A percentile compares a stretch with the other conserved stretches of the same genome.
Conservation (phyloP, 2,113 vertebrate species). For the Mastomys natalensis region DNA sequence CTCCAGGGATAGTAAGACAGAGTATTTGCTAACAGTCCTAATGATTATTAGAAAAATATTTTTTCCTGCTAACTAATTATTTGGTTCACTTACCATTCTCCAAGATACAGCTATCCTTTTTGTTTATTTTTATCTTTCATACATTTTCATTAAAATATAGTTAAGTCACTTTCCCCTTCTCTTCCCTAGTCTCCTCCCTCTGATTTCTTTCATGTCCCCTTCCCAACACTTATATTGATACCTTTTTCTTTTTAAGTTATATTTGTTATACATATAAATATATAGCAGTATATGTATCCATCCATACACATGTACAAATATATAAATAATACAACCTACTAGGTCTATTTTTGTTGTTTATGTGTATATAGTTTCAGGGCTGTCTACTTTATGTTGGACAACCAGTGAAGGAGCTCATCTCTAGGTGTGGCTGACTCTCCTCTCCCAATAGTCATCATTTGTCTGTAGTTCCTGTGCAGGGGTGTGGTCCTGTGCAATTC, state of each 20-base stretch:
- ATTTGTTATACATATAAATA: not conserved
- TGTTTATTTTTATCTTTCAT: not conserved
- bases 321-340: not conserved
- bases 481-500: not conserved
- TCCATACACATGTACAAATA: not conserved
- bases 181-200: not conserved
- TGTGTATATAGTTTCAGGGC: not conserved
- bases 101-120: not conserved
- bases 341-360: not conserved
- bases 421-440: not conserved
- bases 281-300: not conserved
- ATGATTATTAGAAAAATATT: not conserved
- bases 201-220: no score
- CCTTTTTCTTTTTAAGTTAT: no score
- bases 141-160: not conserved
- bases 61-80: not conserved
- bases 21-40: slow-evolving; percentile 12
- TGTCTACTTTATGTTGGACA: not conserved
- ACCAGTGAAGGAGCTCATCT: not conserved
- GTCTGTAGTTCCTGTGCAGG: not conserved
- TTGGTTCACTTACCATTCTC: not conserved
- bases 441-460: not conserved
- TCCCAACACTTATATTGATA: no score
- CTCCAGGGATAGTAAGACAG: not conserved
- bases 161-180: not conserved